Evolutionary conservation across 2,113 vertebrate genomes (phyloP).

Genomic region (Misgurnus anguillicaudatus): DNA sequence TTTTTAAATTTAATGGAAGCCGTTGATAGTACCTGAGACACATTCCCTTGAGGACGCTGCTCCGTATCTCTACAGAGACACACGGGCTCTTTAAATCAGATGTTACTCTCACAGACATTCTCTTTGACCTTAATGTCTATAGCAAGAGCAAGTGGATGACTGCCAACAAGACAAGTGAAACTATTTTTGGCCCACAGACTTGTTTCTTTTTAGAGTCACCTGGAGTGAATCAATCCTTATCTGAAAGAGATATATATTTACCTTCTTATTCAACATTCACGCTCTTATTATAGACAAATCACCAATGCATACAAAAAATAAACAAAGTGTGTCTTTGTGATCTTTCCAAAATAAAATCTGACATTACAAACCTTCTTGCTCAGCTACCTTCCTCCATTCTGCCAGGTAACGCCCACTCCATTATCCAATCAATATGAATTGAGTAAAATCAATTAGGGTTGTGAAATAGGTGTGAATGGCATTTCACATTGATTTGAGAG

Average conservation of each 20-base stretch:
- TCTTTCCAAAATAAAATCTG: background rate
- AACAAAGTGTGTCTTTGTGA: background rate
- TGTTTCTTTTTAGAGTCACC: background rate
- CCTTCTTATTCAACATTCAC: background rate
- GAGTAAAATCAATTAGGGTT: background rate
- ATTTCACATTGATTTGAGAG: background rate
- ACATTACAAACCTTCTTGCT: background rate
- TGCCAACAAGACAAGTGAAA: background rate
- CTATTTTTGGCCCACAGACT: background rate
- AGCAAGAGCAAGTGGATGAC: background rate
- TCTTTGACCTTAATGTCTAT: constrained; percentile 12
- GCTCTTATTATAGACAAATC: background rate
- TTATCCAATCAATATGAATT: background rate
- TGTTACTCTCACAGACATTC: constrained; percentile 7
- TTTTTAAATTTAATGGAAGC: constrained; percentile 35
- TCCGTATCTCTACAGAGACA: background rate
- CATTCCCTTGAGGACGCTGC: background rate
- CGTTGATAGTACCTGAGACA: constrained; percentile 22
- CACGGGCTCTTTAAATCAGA: constrained; percentile 15
- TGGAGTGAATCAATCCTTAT: background rate
- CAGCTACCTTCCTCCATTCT: background rate
- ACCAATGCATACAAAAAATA: background rate
- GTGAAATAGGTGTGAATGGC: background rate
- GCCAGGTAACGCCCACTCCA: background rate
- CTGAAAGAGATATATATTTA: background rate